A percentile compares a stretch with the other conserved stretches of the same genome.
Evolutionary conservation across 92 coral and sea anemone species (phyloP).

Genomic region (Plumapathes pennacea): DNA sequence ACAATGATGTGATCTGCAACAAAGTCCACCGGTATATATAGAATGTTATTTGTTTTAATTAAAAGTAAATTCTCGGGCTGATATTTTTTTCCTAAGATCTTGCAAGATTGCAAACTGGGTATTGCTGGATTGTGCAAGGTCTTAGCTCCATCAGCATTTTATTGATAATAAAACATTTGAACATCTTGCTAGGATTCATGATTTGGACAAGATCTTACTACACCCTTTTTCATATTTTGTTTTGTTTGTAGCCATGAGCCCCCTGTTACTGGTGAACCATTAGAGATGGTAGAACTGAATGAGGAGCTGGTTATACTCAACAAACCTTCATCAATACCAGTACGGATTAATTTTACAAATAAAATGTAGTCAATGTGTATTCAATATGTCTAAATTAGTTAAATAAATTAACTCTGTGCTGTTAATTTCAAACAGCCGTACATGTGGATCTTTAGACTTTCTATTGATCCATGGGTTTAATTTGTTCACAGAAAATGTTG

Average conservation of each 20-base stretch:
- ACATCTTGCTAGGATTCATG: too few relatives aligned
- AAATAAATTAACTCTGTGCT: too few relatives aligned
- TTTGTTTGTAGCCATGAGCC: constrained; percentile 80
- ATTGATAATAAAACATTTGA: neutral
- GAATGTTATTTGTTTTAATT: neutral
- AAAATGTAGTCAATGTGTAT: too few relatives aligned
- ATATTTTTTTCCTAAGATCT: neutral
- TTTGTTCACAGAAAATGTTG: too few relatives aligned
- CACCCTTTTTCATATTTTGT: neutral
- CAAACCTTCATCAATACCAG: constrained; percentile 96
- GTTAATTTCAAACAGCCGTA: too few relatives aligned
- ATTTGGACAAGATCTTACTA: too few relatives aligned
- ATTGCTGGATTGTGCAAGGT: neutral
- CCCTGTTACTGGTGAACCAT: constrained; percentile 80
- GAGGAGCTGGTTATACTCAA: constrained; percentile 86
- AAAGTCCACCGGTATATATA: constrained; percentile 83
- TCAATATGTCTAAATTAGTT: too few relatives aligned
- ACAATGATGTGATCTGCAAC: constrained; percentile 87
- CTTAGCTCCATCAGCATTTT: neutral
- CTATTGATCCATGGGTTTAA: too few relatives aligned
- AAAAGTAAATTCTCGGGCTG: neutral
- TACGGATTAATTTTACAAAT: constrained; percentile 55
- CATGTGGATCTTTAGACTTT: too few relatives aligned
- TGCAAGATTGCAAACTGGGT: neutral
- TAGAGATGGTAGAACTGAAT: constrained; percentile 64